A percentile compares a stretch with the other conserved stretches of the same genome.
Evolutionary conservation across 1,140 invertebrate species (phyloP).

Genomic region (Tetragnatha versicolor): DNA sequence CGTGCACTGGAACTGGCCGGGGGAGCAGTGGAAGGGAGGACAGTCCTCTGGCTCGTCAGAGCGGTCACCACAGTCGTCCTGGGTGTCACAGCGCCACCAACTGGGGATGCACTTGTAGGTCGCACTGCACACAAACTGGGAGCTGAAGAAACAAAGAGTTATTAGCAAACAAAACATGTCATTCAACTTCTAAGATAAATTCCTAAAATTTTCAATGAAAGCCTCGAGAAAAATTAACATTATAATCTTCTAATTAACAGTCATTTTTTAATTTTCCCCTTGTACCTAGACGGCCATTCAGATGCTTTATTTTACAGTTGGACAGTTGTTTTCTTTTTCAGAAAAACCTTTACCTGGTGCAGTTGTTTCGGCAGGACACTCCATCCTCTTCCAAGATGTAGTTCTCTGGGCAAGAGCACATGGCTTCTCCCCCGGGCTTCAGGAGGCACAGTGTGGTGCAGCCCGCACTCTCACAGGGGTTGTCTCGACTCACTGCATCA

Average conservation of each 20-base stretch:
- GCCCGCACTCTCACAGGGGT: slow-evolving; percentile 69
- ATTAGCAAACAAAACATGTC: not conserved
- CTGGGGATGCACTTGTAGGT: slow-evolving; percentile 77
- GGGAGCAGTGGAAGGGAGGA: slow-evolving; percentile 73
- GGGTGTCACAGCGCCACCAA: slow-evolving; percentile 72
- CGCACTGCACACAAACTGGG: slow-evolving; percentile 78
- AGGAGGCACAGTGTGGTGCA: slow-evolving; percentile 82
- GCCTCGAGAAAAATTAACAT: too few species aligned
- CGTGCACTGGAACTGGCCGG: slow-evolving; percentile 80
- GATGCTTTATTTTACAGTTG: too few species aligned
- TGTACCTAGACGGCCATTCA: too few species aligned
- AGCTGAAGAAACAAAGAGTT: slow-evolving; percentile 62
- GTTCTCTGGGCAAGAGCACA: slow-evolving; percentile 83
- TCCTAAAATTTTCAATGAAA: not conserved
- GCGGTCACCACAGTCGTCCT: slow-evolving; percentile 81
- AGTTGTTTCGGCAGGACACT: slow-evolving; percentile 76
- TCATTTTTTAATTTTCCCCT: too few species aligned
- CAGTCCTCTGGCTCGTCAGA: slow-evolving; percentile 77
- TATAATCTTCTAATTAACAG: too few species aligned
- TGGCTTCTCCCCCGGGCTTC: slow-evolving; percentile 67
- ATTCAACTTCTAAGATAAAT: not conserved
- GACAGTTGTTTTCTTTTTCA: not conserved
- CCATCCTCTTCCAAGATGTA: slow-evolving; percentile 74
- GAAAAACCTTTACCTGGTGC: slow-evolving; percentile 67
- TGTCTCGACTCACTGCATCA: slow-evolving; percentile 58